Percentiles rank a stretch among this genome's conserved stretches.
phyloP scores from a whole-genome alignment of 2,113 vertebrate species.

The zebrafish (Danio rerio) region GRCz12tu NC_133180.1:53825001-53825500 shows the following conservation, averaged over 20 bases:
- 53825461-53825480: constrained; percentile 60
- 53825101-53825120: constrained; percentile 49
- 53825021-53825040: constrained; percentile 16
- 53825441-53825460: constrained; percentile 56
- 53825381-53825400: not conserved
- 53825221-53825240: not conserved
- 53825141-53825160: constrained; percentile 10
- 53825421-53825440: constrained; percentile 10
- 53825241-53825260: constrained; percentile 76
- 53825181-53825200: constrained; percentile 82
- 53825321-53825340: not conserved
- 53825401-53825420: constrained; percentile 29
- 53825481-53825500: constrained; percentile 68
- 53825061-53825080: constrained; percentile 44
- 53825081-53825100: constrained; percentile 42
- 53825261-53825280: constrained; percentile 83
- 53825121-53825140: constrained; percentile 38
- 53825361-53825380: not conserved
- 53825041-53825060: constrained; percentile 28
- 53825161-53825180: constrained; percentile 70
- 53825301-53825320: not conserved
- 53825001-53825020: not conserved
- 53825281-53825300: not conserved
- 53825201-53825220: constrained; percentile 57
- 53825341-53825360: not conserved